Percentiles rank a stretch among this genome's conserved stretches.
Conservation (phyloP, 2,113 vertebrate species). For the Genyomyrus donnyi region DNA sequence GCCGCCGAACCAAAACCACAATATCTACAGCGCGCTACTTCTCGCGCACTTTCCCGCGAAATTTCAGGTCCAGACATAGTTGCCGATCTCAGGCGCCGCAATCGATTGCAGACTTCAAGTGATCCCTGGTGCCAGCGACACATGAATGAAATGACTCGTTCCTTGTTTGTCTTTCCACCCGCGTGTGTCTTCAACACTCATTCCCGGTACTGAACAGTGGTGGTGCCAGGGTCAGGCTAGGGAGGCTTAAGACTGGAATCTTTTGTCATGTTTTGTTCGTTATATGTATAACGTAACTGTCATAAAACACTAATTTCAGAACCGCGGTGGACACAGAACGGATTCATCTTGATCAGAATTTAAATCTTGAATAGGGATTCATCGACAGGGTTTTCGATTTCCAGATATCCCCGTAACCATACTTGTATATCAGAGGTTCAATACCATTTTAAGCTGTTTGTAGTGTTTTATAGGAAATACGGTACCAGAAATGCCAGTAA, state of each 20-base stretch:
- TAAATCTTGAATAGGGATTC: background rate
- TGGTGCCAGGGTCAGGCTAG: background rate
- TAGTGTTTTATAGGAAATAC: background rate
- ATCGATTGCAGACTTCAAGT: background rate
- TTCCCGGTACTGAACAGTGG: background rate
- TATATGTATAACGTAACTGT: too few relatives aligned
- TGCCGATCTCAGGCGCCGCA: conserved; percentile 23
- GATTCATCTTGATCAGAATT: background rate
- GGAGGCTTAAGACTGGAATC: too few relatives aligned
- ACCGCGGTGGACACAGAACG: background rate
- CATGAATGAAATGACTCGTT: background rate
- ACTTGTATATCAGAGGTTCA: too few relatives aligned
- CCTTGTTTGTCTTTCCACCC: background rate
- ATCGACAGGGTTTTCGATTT: background rate
- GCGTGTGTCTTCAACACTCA: background rate
- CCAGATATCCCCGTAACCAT: background rate
- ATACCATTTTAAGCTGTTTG: background rate
- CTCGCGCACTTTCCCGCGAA: conserved; percentile 54
- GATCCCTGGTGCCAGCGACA: background rate
- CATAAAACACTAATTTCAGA: background rate
- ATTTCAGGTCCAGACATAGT: conserved; percentile 42
- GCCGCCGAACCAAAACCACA: background rate
- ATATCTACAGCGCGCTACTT: background rate
- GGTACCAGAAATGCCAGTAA: background rate
- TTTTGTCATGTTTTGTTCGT: too few relatives aligned